Percentiles rank a stretch among this genome's conserved stretches.
Conservation (phyloP, 1,140 invertebrate genomes). For the Drosophila jambulina region DNA sequence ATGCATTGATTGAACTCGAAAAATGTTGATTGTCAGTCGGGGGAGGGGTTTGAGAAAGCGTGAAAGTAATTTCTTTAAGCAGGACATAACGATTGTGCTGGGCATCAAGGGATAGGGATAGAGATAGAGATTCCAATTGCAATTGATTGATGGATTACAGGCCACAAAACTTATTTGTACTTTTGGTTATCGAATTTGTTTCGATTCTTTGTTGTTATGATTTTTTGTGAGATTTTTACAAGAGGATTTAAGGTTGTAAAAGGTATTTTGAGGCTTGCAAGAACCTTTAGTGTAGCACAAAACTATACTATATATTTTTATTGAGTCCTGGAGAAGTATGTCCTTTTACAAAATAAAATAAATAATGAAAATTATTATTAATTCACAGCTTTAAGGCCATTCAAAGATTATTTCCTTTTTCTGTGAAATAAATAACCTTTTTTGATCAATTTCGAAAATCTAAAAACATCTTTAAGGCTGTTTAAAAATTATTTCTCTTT, state of each 20-base stretch:
- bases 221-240: not conserved
- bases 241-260: not conserved
- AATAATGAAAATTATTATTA: too few relatives aligned
- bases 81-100: slow-evolving; percentile 31
- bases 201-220: not conserved
- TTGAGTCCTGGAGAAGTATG: not conserved
- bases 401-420: not conserved
- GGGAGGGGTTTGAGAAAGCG: not conserved
- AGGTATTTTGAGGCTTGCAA: not conserved
- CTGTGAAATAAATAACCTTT: too few relatives aligned
- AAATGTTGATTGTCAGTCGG: slow-evolving; percentile 60
- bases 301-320: not conserved
- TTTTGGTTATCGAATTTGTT: not conserved
- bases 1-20: slow-evolving; percentile 68
- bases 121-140: slow-evolving; percentile 21
- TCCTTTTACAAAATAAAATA: not conserved
- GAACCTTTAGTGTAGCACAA: rapidly evolving
- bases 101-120: not conserved
- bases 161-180: not conserved
- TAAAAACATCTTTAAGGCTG: not conserved
- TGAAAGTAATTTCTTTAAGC: slow-evolving; percentile 57
- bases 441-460: too few relatives aligned
- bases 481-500: not conserved
- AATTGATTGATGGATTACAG: slow-evolving; percentile 32
- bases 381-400: not conserved